phyloP scores from a whole-genome alignment of 2,888 invertebrate genomes.

The Clistopyga incitator region DNA sequence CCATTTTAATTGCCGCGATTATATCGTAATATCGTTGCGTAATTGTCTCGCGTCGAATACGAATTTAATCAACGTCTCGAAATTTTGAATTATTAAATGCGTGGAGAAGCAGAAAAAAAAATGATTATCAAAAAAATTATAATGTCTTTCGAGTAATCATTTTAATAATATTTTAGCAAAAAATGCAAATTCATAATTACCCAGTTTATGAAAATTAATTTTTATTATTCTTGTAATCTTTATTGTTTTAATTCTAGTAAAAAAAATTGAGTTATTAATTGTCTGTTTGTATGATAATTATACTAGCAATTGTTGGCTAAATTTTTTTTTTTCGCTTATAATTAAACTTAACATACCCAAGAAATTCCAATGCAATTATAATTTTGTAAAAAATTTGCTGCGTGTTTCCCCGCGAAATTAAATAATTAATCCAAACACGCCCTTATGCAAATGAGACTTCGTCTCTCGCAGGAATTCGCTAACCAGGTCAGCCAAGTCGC shows the following conservation, averaged over 20 bases:
- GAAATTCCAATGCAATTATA: not conserved
- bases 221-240: too few relatives aligned
- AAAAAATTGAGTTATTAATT: too few relatives aligned
- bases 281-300: not conserved
- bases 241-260: too few relatives aligned
- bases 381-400: not conserved
- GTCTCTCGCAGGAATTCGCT: conserved; percentile 9
- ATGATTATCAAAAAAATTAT: too few relatives aligned
- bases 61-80: conserved; percentile 17
- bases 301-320: not conserved
- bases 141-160: not conserved
- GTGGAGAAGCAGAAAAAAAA: not conserved
- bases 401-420: not conserved
- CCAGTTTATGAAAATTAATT: too few relatives aligned
- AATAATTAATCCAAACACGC: conserved; percentile 18
- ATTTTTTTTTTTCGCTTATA: not conserved
- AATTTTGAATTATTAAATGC: not conserved
- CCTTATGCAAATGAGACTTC: conserved; percentile 14
- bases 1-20: conserved; percentile 16
- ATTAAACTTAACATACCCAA: not conserved
- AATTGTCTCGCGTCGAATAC: not conserved
- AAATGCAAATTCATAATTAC: not conserved
- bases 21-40: conserved; percentile 16
- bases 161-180: not conserved
- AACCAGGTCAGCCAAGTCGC: conserved; percentile 21